phyloP scores from a whole-genome alignment of 2,797 vertebrate species.

The Argyrosomus regius region DNA sequence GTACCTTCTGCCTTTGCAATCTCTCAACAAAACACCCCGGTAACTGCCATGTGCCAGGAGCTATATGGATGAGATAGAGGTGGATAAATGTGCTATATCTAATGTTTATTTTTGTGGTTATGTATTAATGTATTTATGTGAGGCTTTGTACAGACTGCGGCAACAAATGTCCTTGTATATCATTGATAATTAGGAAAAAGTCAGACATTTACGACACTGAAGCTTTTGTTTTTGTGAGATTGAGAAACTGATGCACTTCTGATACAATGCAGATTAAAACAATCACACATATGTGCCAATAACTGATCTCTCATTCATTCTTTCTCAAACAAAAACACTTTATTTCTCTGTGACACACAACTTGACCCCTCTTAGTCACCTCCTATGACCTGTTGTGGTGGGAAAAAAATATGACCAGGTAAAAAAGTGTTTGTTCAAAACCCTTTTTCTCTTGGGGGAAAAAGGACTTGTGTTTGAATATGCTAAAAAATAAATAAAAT shows the following conservation, averaged over 20 bases:
- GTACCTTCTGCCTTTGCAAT: too few relatives aligned
- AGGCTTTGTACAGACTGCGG: too few relatives aligned
- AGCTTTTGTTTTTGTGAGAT: background rate
- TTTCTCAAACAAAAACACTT: background rate
- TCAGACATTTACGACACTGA: fast-evolving
- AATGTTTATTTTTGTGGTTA: too few relatives aligned
- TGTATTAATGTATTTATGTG: too few relatives aligned
- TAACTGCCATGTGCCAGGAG: too few relatives aligned
- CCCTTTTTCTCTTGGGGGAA: background rate
- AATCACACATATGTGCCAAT: background rate
- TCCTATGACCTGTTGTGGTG: background rate
- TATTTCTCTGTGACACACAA: slow-evolving; percentile 4
- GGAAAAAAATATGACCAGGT: background rate
- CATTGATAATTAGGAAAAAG: background rate
- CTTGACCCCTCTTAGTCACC: background rate
- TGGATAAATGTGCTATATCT: too few relatives aligned
- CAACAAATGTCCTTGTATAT: background rate
- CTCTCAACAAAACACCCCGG: too few relatives aligned
- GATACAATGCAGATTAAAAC: background rate
- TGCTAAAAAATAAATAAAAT: background rate
- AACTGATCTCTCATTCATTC: background rate
- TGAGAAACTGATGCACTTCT: background rate
- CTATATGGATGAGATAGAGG: too few relatives aligned
- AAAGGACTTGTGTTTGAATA: background rate
- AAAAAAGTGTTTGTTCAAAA: slow-evolving; percentile 18